Evolutionary conservation across 2,113 vertebrate species (phyloP), one percentile per base, ranked within the genome.

Genomic region (Arizona elegans): DNA sequence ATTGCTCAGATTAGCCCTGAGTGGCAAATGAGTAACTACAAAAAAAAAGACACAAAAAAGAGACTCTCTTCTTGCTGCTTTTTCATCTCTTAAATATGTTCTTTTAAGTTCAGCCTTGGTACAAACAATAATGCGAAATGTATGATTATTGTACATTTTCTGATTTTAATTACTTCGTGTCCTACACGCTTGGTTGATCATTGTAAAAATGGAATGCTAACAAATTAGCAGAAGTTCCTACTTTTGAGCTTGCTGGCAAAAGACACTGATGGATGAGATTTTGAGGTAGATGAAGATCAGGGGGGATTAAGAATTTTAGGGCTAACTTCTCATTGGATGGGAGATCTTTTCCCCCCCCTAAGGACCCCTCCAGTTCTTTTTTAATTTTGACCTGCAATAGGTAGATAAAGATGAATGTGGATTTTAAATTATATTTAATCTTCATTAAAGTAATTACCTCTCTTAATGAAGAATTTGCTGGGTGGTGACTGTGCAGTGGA

Each of bases 401-500:
- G 92, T 92, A 96, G 93, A 96, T 96, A 97, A 97, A 97, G 94
- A 96, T 93, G 92, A 97, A 97, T 95, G 92, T 94, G 91, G 96
- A 95, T 94, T 97, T 96, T 93, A 97, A 96, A 95, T 96, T 96
- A 95, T 94, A 96, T 90, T 96, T 97, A 96, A 97, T 97, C 95
- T 97, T 97, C 94, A 96, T 97, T 92, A 91, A 97, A 96, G 91
- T 94, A 97, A 96, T 97, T 97, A 95, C 95, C 88, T 97, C 52
- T 96, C 91, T 96, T 97, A 96, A 95, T 96, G 95, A 97, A 96
- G 75, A 96, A 96, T 97, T 97, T 97, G 65, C 90, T 97, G 96
- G 95, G 90, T 96, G 88, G 92, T 96, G 70, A 26, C 92, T 97
- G 93, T 97, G 93, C 93, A 97, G 95, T 96, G 92, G 93, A 97